Evolutionary conservation across 2,113 vertebrate species (phyloP).

Genomic region (Chrysochloris asiatica): DNA sequence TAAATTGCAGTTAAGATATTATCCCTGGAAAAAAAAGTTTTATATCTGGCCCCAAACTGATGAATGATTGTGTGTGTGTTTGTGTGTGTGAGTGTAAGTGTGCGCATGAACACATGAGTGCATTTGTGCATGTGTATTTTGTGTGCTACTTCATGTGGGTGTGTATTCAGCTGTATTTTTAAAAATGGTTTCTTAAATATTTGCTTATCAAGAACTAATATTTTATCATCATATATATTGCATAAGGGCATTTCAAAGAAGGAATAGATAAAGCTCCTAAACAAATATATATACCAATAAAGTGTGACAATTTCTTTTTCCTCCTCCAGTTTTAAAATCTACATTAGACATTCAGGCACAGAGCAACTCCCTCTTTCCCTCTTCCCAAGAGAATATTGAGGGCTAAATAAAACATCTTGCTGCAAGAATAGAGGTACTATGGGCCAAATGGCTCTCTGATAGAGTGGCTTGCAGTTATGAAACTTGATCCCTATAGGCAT

Average conservation of each 20-base stretch:
- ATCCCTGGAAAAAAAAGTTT: slow-evolving; percentile 15
- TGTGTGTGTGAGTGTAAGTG: not conserved
- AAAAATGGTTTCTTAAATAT: slow-evolving; percentile 14
- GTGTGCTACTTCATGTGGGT: not conserved
- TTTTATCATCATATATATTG: not conserved
- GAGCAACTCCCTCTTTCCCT: not conserved
- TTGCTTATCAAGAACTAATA: slow-evolving; percentile 36
- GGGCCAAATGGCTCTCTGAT: slow-evolving; percentile 25
- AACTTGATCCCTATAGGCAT: slow-evolving; percentile 1
- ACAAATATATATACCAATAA: not conserved
- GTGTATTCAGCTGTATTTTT: not conserved
- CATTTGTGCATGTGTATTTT: not conserved
- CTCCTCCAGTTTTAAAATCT: not conserved
- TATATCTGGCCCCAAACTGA: not conserved
- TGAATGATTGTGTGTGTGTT: not conserved
- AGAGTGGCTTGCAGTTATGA: slow-evolving; percentile 2
- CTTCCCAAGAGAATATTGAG: slow-evolving; percentile 9
- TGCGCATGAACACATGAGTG: not conserved
- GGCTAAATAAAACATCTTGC: slow-evolving; percentile 38
- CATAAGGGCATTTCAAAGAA: not conserved
- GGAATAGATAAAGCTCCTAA: not conserved
- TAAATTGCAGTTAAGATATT: slow-evolving; percentile 41
- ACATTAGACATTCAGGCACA: not conserved
- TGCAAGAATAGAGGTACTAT: not conserved
- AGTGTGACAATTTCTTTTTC: not conserved